These are phyloP conservation scores for Scomber japonicus DNA, from an alignment of 2,113 vertebrate genomes.

Conservation along the genomic window DNA sequence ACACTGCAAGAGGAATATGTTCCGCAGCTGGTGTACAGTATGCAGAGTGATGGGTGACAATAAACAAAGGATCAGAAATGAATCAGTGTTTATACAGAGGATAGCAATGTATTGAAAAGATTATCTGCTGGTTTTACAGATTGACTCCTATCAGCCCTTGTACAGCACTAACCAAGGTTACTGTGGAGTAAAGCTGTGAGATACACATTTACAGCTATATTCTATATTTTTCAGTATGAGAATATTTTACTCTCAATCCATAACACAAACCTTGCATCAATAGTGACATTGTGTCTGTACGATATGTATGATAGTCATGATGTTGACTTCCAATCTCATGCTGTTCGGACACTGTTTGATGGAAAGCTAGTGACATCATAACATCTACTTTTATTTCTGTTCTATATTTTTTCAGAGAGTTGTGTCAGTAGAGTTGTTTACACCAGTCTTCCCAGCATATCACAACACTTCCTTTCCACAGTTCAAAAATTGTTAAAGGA, in stretches of 20 bases:
- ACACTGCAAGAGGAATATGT: neutral
- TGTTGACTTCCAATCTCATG: no score
- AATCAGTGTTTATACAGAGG: neutral
- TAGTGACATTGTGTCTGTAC: conserved; percentile 15
- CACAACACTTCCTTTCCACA: conserved; percentile 12
- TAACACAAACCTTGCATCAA: neutral
- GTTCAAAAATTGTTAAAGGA: conserved; percentile 38
- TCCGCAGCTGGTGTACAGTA: neutral
- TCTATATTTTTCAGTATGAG: neutral
- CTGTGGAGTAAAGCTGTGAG: neutral
- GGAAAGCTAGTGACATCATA: conserved; percentile 1
- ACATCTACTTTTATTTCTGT: neutral
- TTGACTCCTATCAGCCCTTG: neutral
- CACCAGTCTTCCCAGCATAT: conserved; percentile 26
- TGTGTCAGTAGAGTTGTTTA: conserved; percentile 37
- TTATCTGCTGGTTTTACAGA: neutral
- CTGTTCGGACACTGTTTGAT: neutral
- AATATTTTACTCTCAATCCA: conserved; percentile 2
- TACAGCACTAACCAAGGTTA: neutral
- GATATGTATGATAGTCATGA: neutral
- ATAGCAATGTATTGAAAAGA: conserved; percentile 21
- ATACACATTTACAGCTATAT: neutral
- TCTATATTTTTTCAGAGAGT: conserved; percentile 30
- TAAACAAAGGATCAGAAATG: conserved; percentile 1
- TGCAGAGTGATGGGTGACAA: neutral